Conservation (phyloP, 1,140 invertebrate species). For the Bombus turneri region DNA sequence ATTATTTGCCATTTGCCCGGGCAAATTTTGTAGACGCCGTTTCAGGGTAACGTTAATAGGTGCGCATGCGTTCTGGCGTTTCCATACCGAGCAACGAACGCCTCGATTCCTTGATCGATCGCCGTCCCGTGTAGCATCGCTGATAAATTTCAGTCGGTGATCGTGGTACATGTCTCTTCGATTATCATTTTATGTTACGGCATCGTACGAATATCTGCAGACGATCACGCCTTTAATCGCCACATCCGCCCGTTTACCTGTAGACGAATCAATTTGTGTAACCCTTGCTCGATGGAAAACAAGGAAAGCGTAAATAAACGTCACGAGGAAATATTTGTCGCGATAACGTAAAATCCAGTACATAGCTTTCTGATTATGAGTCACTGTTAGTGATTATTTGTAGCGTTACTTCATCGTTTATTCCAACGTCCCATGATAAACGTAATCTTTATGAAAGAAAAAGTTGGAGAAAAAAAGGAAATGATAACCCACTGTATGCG, state of each 20-base stretch:
- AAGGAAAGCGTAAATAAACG: neutral
- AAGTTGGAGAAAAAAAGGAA: accelerated
- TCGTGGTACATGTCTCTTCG: constrained; percentile 34
- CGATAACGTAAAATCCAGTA: neutral
- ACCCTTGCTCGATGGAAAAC: no score
- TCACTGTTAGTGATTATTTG: neutral
- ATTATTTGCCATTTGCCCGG: constrained; percentile 63
- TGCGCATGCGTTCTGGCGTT: constrained; percentile 41
- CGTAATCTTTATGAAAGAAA: neutral
- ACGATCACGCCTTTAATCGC: neutral
- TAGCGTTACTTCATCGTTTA: neutral
- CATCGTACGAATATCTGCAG: neutral
- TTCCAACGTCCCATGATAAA: neutral
- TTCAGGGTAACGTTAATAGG: constrained; percentile 44
- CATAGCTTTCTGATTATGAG: neutral
- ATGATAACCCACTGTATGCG: neutral
- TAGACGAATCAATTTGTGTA: constrained; percentile 7
- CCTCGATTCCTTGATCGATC: constrained; percentile 61
- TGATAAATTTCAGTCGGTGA: constrained; percentile 40
- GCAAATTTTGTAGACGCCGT: constrained; percentile 39
- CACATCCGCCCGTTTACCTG: no score
- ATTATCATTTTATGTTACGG: constrained; percentile 42
- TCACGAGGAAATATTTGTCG: neutral
- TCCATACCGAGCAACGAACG: constrained; percentile 24
- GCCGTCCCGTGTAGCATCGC: constrained; percentile 19